Percentiles rank a stretch among this genome's conserved stretches.
Evolutionary conservation across 2,797 vertebrate species (phyloP).

Genomic region (Tiaroga cobitis): DNA sequence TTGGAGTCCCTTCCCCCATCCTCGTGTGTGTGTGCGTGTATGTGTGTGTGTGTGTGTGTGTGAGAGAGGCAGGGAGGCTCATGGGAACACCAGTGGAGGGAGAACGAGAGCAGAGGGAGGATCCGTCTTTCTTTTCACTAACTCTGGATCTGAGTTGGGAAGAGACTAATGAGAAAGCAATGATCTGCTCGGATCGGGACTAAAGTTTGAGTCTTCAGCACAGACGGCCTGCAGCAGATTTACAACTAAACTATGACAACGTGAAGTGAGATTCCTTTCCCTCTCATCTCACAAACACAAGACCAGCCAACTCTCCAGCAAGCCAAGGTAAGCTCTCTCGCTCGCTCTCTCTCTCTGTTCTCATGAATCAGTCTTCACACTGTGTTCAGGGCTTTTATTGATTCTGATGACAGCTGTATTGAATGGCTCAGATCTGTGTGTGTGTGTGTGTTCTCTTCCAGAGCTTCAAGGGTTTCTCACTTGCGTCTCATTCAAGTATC

Average conservation of each 20-base stretch:
- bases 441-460: conserved; percentile 2
- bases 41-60: conserved; percentile 31
- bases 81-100: conserved; percentile 16
- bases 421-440: not conserved
- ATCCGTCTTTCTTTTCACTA: conserved; percentile 61
- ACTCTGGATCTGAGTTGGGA: conserved; percentile 55
- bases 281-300: not conserved
- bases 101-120: conserved; percentile 70
- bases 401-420: not conserved
- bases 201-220: conserved; percentile 4
- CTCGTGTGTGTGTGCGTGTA: not conserved
- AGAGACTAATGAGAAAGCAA: conserved; percentile 39
- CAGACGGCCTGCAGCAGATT: not conserved
- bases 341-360: not conserved
- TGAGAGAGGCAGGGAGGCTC: not conserved
- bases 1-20: conserved; percentile 54
- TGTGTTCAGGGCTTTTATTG: not conserved
- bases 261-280: not conserved
- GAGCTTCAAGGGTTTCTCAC: not conserved
- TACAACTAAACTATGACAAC: not conserved
- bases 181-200: conserved; percentile 41
- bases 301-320: not conserved
- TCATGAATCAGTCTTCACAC: not conserved
- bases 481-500: not conserved
- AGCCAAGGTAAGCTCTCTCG: conserved; percentile 1